Evolutionary conservation across 2,113 vertebrate species (phyloP), one percentile per base, ranked within the genome.

Genomic region (Myotis yumanensis): DNA sequence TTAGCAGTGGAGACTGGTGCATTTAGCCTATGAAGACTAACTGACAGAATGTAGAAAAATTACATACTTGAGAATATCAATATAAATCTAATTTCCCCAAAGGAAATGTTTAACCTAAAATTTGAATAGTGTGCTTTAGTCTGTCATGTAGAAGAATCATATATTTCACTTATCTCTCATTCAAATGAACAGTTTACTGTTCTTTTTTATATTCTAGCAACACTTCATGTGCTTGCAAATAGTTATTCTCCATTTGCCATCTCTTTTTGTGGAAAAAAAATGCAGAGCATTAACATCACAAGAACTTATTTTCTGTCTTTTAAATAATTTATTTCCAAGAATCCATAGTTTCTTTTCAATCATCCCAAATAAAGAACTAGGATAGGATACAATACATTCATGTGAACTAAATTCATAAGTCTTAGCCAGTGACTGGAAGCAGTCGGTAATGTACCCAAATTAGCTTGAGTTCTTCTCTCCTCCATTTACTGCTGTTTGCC

Each of bases 51-150:
- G 1, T 52, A 5, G 73, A 68, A n/a, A 14, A 81, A 73, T 32
- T 62, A 69, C 14, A 35, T 52, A 20, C 23, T 64, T 86, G 52
- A 32, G 71, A 57, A 69, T 43, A 64, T 71, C 81, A 75, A 68
- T 68, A 43, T 48, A 46, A 84, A 52, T 95, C 11, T 77, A n/a
- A 66, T 90, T 83, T 82, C 77, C 48, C 28, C 14, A 2, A 88
- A 95, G 51, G 48, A 87, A 87, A 80, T 43, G 0, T 90, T 87
- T 90, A 80, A 83, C 54, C 69, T 69, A 28, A 90, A 79, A 84
- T 59, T 5, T 75, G 43, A 76, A 64, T 20, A 48, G 15, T 71
- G 3, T 51, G 20, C 17, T 71, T 57, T 9, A 40, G 87, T 72
- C 43, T 85, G 14, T 37, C 11, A 51, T 37, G 28, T 35, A 64